phyloP scores from a whole-genome alignment of 2,113 vertebrate species.

The Pipa parva region DNA sequence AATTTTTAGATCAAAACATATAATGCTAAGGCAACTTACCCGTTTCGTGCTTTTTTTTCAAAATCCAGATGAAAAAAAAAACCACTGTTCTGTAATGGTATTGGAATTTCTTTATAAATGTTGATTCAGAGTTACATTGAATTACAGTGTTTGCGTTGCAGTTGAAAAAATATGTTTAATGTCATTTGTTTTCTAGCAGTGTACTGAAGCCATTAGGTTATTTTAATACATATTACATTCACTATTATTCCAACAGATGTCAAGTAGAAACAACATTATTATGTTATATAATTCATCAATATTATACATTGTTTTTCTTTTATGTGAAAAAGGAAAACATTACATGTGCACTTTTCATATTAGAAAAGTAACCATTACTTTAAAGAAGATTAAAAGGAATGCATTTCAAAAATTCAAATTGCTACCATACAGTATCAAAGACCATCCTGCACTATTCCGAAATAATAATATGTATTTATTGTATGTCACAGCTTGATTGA shows the following conservation, averaged over 20 bases:
- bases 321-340: background rate
- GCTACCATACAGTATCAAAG: too few relatives aligned
- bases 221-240: slow-evolving; percentile 17
- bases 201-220: background rate
- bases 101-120: slow-evolving; percentile 16
- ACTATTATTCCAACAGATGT: slow-evolving; percentile 5
- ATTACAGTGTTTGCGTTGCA: slow-evolving; percentile 4
- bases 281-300: slow-evolving; percentile 15
- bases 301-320: background rate
- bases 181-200: background rate
- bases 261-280: slow-evolving; percentile 1
- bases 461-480: too few relatives aligned
- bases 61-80: background rate
- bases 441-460: too few relatives aligned
- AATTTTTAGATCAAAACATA: too few relatives aligned
- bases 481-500: too few relatives aligned
- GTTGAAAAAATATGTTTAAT: slow-evolving; percentile 5
- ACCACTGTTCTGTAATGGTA: background rate
- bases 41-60: too few relatives aligned
- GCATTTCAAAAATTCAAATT: too few relatives aligned
- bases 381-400: background rate
- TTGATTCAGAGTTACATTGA: slow-evolving; percentile 2
- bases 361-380: background rate
- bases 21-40: too few relatives aligned
- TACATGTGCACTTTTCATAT: background rate